phyloP scores from a whole-genome alignment of 2,888 invertebrate species.

The Dryococelus australis region DNA sequence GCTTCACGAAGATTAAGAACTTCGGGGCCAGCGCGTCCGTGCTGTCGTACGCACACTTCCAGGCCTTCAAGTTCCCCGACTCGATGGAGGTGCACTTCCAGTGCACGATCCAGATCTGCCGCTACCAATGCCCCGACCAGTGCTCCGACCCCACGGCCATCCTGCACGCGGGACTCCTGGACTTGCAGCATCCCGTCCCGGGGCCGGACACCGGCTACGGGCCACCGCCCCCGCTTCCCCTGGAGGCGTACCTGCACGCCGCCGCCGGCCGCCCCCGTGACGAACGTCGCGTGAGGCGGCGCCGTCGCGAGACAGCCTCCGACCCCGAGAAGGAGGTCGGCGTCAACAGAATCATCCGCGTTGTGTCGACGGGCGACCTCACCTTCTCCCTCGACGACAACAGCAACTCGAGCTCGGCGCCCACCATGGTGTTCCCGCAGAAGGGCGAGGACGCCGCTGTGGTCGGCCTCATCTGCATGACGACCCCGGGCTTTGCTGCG shows the following conservation, averaged over 20 bases:
- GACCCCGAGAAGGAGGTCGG: slow-evolving; percentile 83
- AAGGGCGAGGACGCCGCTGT: slow-evolving; percentile 60
- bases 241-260: slow-evolving; percentile 71
- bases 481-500: slow-evolving; percentile 90
- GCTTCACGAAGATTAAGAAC: slow-evolving; percentile 94
- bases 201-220: slow-evolving; percentile 69
- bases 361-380: slow-evolving; percentile 90
- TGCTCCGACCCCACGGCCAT: slow-evolving; percentile 69
- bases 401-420: slow-evolving; percentile 63
- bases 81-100: slow-evolving; percentile 97
- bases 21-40: slow-evolving; percentile 93
- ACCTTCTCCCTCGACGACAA: slow-evolving; percentile 81
- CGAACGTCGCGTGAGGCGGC: slow-evolving; percentile 74
- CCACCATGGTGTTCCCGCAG: slow-evolving; percentile 76
- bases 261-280: slow-evolving; percentile 71
- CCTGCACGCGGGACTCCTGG: slow-evolving; percentile 59
- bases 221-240: slow-evolving; percentile 70
- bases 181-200: slow-evolving; percentile 65
- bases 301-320: slow-evolving; percentile 64
- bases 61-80: slow-evolving; percentile 95
- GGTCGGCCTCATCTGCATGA: slow-evolving; percentile 86
- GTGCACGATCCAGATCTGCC: slow-evolving; percentile 92
- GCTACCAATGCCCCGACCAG: slow-evolving; percentile 92
- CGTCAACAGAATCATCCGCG: slow-evolving; percentile 86
- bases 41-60: slow-evolving; percentile 90